These are phyloP conservation scores for Polydrusus tereticollis DNA, from an alignment of 2,888 invertebrate genomes.

Conservation along the genomic window DNA sequence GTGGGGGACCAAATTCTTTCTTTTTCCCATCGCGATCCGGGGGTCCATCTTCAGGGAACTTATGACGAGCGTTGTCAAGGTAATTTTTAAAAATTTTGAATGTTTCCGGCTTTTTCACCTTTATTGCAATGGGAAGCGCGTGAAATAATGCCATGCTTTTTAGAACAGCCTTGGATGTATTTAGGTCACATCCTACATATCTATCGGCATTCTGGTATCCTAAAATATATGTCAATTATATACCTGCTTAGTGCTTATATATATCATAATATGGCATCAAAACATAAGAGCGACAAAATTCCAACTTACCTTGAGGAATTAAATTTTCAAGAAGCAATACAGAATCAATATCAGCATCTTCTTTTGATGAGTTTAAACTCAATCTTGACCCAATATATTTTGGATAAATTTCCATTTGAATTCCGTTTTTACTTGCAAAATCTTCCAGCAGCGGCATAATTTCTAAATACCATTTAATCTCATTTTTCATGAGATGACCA, in stretches of 20 bases:
- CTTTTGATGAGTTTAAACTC: slow-evolving; percentile 32
- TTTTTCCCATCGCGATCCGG: background rate
- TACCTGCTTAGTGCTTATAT: no score
- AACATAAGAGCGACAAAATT: no score
- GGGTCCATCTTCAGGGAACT: background rate
- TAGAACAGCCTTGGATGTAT: slow-evolving; percentile 30
- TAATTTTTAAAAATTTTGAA: slow-evolving; percentile 1
- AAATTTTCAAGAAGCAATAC: slow-evolving; percentile 48
- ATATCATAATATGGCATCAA: no score
- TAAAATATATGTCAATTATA: no score
- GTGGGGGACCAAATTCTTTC: background rate
- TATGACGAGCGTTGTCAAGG: background rate
- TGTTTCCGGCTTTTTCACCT: slow-evolving; percentile 30
- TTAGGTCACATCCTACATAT: slow-evolving; percentile 33
- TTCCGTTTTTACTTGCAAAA: slow-evolving; percentile 33
- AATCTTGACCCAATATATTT: slow-evolving; percentile 38
- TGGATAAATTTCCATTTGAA: slow-evolving; percentile 30
- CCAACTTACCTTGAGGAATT: slow-evolving; percentile 34
- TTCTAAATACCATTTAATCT: slow-evolving; percentile 40
- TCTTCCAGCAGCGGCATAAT: slow-evolving; percentile 42
- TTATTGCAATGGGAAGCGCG: slow-evolving; percentile 34
- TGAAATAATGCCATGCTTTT: slow-evolving; percentile 34
- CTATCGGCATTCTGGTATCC: slow-evolving; percentile 24
- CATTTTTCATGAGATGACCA: slow-evolving; percentile 22
- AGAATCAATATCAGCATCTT: slow-evolving; percentile 42